Conservation (phyloP, 2,113 vertebrate species). For the Fukomys damarensis region DNA sequence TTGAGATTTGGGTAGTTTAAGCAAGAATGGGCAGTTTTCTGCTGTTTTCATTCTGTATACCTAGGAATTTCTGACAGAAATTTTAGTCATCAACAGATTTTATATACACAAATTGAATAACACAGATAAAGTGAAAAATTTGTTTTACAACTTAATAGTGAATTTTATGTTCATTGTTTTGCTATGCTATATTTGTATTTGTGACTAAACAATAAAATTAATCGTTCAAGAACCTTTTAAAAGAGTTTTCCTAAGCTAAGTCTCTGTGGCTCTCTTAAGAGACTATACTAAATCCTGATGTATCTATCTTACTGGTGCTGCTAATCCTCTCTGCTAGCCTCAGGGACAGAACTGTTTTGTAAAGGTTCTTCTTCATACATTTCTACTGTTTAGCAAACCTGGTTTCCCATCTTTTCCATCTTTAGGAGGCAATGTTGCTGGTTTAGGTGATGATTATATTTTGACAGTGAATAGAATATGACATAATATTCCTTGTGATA, state of each 20-base stretch:
- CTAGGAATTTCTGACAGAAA: neutral
- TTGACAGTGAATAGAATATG: neutral
- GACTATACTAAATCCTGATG: neutral
- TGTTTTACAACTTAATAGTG: neutral
- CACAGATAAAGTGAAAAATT: conserved; percentile 27
- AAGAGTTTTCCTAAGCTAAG: conserved; percentile 44
- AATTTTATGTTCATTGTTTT: too few species aligned
- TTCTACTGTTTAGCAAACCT: neutral
- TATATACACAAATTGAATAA: conserved; percentile 20
- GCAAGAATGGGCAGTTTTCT: neutral
- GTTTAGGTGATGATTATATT: neutral
- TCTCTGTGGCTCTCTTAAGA: neutral
- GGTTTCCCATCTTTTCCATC: neutral
- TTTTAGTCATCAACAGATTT: conserved; percentile 58
- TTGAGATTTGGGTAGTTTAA: neutral
- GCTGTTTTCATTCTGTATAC: conserved; percentile 12
- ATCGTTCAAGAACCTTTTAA: neutral
- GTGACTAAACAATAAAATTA: conserved; percentile 50
- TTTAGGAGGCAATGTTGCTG: neutral
- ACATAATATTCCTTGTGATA: neutral
- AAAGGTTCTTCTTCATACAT: neutral
- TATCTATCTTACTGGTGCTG: neutral
- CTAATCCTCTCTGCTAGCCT: neutral
- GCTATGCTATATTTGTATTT: conserved; percentile 26
- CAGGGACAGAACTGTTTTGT: neutral